Evolutionary conservation across 2,113 vertebrate species (phyloP).

Genomic region (Mesitornis unicolor): DNA sequence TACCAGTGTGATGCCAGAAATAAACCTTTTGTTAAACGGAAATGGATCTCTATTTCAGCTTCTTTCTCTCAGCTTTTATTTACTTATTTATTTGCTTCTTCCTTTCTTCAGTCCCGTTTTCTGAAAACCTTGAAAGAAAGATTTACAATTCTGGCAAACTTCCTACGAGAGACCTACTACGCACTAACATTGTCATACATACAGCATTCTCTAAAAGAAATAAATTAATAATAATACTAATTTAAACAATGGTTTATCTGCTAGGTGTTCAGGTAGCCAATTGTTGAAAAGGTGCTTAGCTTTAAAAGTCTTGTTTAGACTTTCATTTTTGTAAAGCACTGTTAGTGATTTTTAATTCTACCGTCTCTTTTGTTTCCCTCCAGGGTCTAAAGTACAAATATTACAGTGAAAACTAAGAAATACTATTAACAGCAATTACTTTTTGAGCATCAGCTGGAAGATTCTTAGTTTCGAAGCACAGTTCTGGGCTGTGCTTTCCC

Average conservation of each 20-base stretch:
- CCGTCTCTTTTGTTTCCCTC: neutral
- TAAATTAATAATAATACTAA: too few species aligned
- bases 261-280: neutral
- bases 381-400: neutral
- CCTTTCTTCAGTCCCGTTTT: neutral
- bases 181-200: too few species aligned
- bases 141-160: neutral
- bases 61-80: neutral
- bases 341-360: neutral
- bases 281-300: neutral
- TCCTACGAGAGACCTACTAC: neutral
- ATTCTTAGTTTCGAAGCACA: neutral
- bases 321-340: neutral
- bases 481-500: neutral
- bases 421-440: neutral
- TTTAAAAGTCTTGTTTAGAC: neutral
- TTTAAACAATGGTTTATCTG: neutral
- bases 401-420: neutral
- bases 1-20: accelerated
- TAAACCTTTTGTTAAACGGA: neutral
- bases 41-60: neutral
- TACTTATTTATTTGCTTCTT: neutral
- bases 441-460: neutral
- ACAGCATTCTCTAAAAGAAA: neutral
- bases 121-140: neutral